Conservation (phyloP, 2,888 invertebrate genomes). For the Ennomos quercinarius region DNA sequence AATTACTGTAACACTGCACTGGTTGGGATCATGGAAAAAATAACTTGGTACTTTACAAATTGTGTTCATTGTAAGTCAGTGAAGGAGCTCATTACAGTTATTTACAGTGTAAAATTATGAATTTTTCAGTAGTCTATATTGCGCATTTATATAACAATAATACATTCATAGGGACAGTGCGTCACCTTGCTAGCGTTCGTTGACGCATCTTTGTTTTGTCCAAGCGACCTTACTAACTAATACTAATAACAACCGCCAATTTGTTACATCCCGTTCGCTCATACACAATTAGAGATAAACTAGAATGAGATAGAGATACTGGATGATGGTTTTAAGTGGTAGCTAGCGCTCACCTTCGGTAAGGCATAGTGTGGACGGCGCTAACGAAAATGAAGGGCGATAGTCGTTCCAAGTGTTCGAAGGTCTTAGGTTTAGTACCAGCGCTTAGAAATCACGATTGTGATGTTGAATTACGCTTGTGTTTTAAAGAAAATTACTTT, state of each 20-base stretch:
- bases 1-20: too few species aligned
- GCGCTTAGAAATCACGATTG: constrained; percentile 63
- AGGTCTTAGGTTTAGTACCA: constrained; percentile 72
- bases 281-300: constrained; percentile 49
- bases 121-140: constrained; percentile 51
- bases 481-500: constrained; percentile 1
- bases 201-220: constrained; percentile 83
- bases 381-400: constrained; percentile 84
- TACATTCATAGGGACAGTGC: constrained; percentile 80
- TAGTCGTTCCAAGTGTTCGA: constrained; percentile 71
- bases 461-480: constrained; percentile 32
- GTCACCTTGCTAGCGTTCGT: constrained; percentile 83
- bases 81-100: constrained; percentile 55
- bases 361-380: constrained; percentile 77
- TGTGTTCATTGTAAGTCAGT: constrained; percentile 31
- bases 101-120: constrained; percentile 56
- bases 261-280: constrained; percentile 70
- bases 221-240: constrained; percentile 80
- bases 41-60: constrained; percentile 7
- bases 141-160: constrained; percentile 70
- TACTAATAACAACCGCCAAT: constrained; percentile 73
- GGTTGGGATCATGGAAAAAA: too few species aligned
- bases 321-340: constrained; percentile 66
- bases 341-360: constrained; percentile 73
- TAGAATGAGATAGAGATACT: constrained; percentile 64